Conservation (phyloP, 2,113 vertebrate genomes). For the Trogon surrucura region DNA sequence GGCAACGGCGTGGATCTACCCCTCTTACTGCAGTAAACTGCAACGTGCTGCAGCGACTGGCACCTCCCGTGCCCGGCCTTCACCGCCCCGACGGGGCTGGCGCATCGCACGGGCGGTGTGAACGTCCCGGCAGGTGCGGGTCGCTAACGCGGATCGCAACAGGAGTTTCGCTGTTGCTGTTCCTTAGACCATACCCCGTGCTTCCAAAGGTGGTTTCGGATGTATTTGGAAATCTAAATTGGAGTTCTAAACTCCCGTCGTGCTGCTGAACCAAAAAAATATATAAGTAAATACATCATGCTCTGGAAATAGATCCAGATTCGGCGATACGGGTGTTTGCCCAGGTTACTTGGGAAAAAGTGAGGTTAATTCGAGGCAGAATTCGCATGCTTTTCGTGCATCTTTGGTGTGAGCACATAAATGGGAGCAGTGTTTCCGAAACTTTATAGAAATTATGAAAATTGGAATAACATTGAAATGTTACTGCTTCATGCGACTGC, state of each 20-base stretch:
- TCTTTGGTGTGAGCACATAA: not conserved
- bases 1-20: fast-evolving
- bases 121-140: fast-evolving
- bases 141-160: fast-evolving
- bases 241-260: not conserved
- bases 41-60: not conserved
- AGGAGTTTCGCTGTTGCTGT: fast-evolving
- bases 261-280: not conserved
- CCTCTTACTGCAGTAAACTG: not conserved
- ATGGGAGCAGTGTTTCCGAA: not conserved
- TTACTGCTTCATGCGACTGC: not conserved
- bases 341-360: not conserved
- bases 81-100: not conserved
- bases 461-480: not conserved
- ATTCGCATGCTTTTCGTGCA: fast-evolving
- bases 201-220: not conserved
- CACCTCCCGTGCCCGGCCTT: not conserved
- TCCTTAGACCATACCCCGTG: fast-evolving
- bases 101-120: fast-evolving
- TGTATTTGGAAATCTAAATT: not conserved
- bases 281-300: no score
- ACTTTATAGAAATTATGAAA: not conserved
- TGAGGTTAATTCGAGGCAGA: not conserved
- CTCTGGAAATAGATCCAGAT: not conserved
- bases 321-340: not conserved